A percentile compares a stretch with the other conserved stretches of the same genome.
These are phyloP conservation scores for Drosophila lacertosa DNA, from an alignment of 1,140 invertebrate species.

Conservation along the genomic window DNA sequence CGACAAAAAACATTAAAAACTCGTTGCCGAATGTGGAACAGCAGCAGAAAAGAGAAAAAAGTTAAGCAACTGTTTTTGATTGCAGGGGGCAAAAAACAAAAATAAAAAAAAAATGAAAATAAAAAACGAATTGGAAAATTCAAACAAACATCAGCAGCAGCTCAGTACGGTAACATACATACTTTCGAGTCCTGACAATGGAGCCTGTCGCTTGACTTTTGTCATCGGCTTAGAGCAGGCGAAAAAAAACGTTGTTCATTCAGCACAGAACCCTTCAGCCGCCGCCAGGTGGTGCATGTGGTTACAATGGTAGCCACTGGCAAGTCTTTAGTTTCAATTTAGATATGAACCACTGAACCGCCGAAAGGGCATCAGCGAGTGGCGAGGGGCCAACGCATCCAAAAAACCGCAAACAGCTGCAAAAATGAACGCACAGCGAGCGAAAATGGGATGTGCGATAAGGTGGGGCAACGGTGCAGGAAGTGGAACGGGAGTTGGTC, in stretches of 20 bases:
- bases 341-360: constrained; percentile 44
- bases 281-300: constrained; percentile 50
- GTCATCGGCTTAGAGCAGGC: constrained; percentile 24
- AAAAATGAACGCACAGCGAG: constrained; percentile 28
- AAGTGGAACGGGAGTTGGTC: neutral
- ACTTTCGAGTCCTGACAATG: constrained; percentile 12
- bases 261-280: constrained; percentile 22
- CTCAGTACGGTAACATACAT: neutral
- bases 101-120: constrained; percentile 8
- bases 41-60: constrained; percentile 10
- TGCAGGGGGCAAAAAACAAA: neutral
- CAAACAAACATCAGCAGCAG: neutral
- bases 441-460: constrained; percentile 11
- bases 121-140: neutral
- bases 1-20: constrained; percentile 55
- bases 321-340: constrained; percentile 61
- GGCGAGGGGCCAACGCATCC: constrained; percentile 46
- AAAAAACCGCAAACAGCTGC: constrained; percentile 49
- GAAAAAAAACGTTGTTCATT: constrained; percentile 54
- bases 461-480: neutral
- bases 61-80: constrained; percentile 18
- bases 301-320: constrained; percentile 41
- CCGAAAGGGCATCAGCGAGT: constrained; percentile 25
- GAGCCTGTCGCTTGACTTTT: constrained; percentile 10
- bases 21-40: constrained; percentile 47